These are phyloP conservation scores for Agrotis segetum DNA, from an alignment of 2,888 invertebrate species.

Conservation along the genomic window DNA sequence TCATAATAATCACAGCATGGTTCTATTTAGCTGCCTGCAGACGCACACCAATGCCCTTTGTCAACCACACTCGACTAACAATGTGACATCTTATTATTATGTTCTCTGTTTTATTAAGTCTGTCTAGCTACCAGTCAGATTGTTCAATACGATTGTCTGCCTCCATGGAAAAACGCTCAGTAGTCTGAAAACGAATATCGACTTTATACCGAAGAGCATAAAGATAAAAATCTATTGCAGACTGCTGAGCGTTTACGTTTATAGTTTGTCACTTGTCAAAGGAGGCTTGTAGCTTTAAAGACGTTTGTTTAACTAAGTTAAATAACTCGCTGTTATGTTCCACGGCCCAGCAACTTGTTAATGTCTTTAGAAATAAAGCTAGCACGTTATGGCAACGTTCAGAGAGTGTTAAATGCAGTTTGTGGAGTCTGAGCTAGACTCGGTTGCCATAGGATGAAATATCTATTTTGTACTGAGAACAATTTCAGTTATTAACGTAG, in stretches of 20 bases:
- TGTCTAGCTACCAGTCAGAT: not conserved
- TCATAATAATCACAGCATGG: not conserved
- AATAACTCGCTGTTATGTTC: slow-evolving; percentile 16
- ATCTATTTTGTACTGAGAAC: not conserved
- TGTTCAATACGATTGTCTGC: not conserved
- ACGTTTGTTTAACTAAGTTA: slow-evolving; percentile 15
- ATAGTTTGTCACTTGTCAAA: too few relatives aligned
- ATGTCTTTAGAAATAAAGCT: slow-evolving; percentile 31
- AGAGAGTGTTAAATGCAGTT: not conserved
- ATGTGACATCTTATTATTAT: not conserved
- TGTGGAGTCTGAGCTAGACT: not conserved
- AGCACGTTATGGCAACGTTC: slow-evolving; percentile 14
- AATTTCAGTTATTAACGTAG: too few relatives aligned
- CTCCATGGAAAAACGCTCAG: too few relatives aligned
- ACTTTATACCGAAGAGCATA: too few relatives aligned
- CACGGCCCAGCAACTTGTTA: slow-evolving; percentile 13
- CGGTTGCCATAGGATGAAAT: not conserved
- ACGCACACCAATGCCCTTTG: slow-evolving; percentile 1
- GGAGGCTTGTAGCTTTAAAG: not conserved
- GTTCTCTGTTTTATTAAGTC: slow-evolving; percentile 15
- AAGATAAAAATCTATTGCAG: too few relatives aligned
- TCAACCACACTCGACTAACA: slow-evolving; percentile 9
- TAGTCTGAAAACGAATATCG: too few relatives aligned
- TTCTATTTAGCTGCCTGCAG: not conserved
- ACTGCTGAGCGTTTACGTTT: too few relatives aligned